These are phyloP conservation scores for Strongylocentrotus purpuratus DNA, from an alignment of 35 echinoderm and acorn worm genomes.

Conservation along the genomic window DNA sequence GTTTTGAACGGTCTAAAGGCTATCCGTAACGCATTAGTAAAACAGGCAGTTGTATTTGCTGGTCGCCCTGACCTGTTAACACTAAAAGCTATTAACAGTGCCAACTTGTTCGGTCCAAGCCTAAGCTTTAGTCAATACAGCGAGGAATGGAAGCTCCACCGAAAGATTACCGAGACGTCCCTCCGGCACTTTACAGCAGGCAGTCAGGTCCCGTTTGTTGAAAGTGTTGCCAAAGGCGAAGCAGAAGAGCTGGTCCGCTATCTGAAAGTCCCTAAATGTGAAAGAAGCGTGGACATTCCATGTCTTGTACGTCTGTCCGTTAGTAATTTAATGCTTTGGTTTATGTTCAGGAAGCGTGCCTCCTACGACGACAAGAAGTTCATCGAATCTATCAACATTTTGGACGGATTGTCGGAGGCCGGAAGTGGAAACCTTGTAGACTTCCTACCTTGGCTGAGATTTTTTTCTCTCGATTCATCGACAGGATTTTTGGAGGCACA, in stretches of 20 bases:
- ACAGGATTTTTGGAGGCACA: too few relatives aligned
- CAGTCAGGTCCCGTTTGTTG: conserved; percentile 48
- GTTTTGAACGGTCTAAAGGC: conserved; percentile 80
- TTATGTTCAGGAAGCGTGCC: conserved; percentile 10
- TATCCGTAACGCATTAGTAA: conserved; percentile 77
- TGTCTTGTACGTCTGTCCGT: conserved; percentile 62
- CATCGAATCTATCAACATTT: too few relatives aligned
- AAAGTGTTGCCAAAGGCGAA: conserved; percentile 61
- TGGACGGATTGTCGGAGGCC: too few relatives aligned
- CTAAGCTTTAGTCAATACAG: conserved; percentile 73
- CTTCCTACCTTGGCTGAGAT: too few relatives aligned
- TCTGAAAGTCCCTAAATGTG: too few relatives aligned
- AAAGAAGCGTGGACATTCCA: neutral
- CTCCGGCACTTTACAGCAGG: conserved; percentile 79
- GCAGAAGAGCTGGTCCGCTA: neutral
- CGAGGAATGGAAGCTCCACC: conserved; percentile 80
- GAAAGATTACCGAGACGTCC: conserved; percentile 74
- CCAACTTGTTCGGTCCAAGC: conserved; percentile 13
- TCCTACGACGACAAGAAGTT: too few relatives aligned
- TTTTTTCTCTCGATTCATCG: too few relatives aligned
- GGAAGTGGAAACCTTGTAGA: too few relatives aligned
- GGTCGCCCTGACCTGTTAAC: conserved; percentile 72
- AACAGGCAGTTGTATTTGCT: conserved; percentile 81
- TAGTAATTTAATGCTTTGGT: conserved; percentile 83
- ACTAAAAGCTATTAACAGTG: conserved; percentile 49